These are phyloP conservation scores for Chalcis sispes DNA, from an alignment of 2,888 invertebrate genomes.

Conservation along the genomic window DNA sequence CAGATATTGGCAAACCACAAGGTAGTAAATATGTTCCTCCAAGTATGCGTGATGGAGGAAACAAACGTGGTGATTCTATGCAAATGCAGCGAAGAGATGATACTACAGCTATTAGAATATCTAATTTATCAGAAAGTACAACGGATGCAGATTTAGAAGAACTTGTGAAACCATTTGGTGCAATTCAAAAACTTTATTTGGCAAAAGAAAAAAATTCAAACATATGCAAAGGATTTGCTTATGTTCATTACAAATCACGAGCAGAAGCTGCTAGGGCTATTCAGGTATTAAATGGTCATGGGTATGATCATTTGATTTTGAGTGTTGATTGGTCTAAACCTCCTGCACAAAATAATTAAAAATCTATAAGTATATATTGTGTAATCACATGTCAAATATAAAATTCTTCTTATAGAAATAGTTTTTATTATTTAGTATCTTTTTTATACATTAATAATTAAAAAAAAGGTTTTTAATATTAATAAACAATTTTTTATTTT, in stretches of 20 bases:
- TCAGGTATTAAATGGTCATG: conserved; percentile 90
- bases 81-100: conserved; percentile 85
- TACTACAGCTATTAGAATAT: conserved; percentile 95
- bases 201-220: conserved; percentile 95
- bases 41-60: conserved; percentile 89
- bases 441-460: conserved; percentile 21
- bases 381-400: conserved; percentile 30
- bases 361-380: conserved; percentile 9
- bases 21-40: conserved; percentile 92
- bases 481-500: conserved; percentile 42
- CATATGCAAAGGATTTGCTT: conserved; percentile 97
- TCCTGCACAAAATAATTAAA: conserved; percentile 75
- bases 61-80: conserved; percentile 85
- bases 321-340: conserved; percentile 99
- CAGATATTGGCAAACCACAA: conserved; percentile 71
- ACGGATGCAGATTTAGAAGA: conserved; percentile 97
- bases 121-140: conserved; percentile 97
- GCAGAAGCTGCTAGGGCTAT: conserved; percentile 96
- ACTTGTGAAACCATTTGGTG: conserved; percentile 95
- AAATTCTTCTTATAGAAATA: background rate
- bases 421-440: conserved; percentile 7
- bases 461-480: background rate
- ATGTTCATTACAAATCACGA: conserved; percentile 95
- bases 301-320: conserved; percentile 98
- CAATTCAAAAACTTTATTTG: conserved; percentile 94